Evolutionary conservation across 1,140 invertebrate species (phyloP).

Genomic region (Latrodectus geometricus): DNA sequence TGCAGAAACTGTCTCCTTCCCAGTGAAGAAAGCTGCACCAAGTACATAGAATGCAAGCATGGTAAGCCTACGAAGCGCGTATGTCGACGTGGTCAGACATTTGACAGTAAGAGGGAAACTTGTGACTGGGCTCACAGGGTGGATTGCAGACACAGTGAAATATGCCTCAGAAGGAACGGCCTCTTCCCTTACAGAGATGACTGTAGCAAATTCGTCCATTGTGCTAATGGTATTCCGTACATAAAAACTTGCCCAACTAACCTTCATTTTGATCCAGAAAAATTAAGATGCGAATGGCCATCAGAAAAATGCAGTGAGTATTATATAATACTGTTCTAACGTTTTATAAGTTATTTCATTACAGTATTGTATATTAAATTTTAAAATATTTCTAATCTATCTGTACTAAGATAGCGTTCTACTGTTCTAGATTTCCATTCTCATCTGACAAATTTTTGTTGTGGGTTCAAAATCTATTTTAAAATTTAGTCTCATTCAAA

Average conservation of each 20-base stretch:
- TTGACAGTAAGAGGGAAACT: slow-evolving; percentile 70
- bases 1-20: slow-evolving; percentile 21
- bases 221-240: slow-evolving; percentile 63
- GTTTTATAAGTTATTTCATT: background rate
- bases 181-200: slow-evolving; percentile 24
- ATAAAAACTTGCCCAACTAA: slow-evolving; percentile 63
- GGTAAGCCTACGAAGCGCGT: background rate
- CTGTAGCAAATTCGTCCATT: slow-evolving; percentile 64
- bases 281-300: background rate
- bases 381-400: background rate
- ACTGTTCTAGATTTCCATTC: no score
- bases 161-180: slow-evolving; percentile 13
- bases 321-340: background rate
- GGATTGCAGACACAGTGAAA: background rate
- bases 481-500: no score
- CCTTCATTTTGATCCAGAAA: slow-evolving; percentile 27
- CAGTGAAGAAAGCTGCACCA: background rate
- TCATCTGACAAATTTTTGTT: no score
- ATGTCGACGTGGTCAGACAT: slow-evolving; percentile 72
- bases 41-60: slow-evolving; percentile 10
- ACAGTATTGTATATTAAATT: background rate
- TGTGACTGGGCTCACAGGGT: slow-evolving; percentile 71
- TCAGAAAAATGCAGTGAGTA: slow-evolving; percentile 28
- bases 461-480: no score
- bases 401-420: background rate